Base-by-base conservation (phyloP, 2,888 invertebrate species). In the Liposcelis brunnea region DNA sequence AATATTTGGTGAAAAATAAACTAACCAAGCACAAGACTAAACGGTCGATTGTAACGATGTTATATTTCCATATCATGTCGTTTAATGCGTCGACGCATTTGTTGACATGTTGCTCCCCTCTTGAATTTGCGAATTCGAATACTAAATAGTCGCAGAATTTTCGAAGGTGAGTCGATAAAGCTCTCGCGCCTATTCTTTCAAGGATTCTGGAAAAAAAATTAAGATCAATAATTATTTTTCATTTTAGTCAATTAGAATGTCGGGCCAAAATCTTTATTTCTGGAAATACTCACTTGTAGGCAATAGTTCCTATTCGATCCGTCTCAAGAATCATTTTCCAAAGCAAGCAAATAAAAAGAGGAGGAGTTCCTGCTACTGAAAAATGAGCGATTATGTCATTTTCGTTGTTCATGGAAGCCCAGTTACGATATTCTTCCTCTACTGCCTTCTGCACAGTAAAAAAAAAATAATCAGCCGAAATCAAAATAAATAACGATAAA, bases 31-130 rank as follows among this genome's bases (percentile, higher is more conserved):
- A 94, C 34, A 95, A 68, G 5, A 95, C 83, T 1, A 95, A 74
- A 50, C 93, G 71, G 63, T 95, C 95, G 50, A 95, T 85, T 32
- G 94, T 89, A 44, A 95, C 84, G 52, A 95, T 86, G 64, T 94
- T 91, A 63, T 89, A 93, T 57, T 93, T 91, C 94, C 95, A 95
- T 51, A 95, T 90, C 75, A 95, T 86, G 58, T 90, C 87, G 61
- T 89, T 93, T 53, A 95, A 82, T 0, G 91, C 89, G 58, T 94
- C 94, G 2, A 93, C 87, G 57, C 87, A 87, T 66, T 91, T 91
- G 62, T 86, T 86, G 42, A 93, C 87, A 58, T 87, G 85, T 49
- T 83, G 81, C 37, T 45, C 86, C 18, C 84, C 87, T 12, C 83
- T 81, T 1, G 84, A 82, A 56, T 83, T 87, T 1, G 84, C 83